A percentile compares a stretch with the other conserved stretches of the same genome.
Evolutionary conservation across 2,113 vertebrate genomes (phyloP).

Genomic region (Xiphophorus couchianus): DNA sequence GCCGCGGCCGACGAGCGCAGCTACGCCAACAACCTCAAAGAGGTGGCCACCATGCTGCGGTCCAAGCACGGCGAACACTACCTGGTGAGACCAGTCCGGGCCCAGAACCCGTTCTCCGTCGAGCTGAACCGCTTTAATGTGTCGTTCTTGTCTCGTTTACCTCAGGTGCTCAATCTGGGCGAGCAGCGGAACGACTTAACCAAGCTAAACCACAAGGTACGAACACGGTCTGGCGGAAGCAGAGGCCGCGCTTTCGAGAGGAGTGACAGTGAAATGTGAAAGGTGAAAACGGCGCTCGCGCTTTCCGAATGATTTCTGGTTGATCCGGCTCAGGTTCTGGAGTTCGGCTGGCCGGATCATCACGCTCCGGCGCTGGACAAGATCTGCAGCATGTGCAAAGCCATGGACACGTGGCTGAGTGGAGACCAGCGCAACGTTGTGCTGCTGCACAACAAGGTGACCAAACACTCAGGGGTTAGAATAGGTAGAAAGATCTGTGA

Average conservation of each 20-base stretch:
- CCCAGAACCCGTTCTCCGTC: neutral
- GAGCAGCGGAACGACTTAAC: constrained; percentile 86
- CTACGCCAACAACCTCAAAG: constrained; percentile 87
- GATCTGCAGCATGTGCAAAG: constrained; percentile 98
- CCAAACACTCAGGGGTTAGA: neutral
- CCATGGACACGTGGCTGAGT: constrained; percentile 95
- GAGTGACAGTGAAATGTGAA: neutral
- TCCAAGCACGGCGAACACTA: constrained; percentile 94
- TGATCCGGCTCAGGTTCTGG: constrained; percentile 84
- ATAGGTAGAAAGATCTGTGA: no score
- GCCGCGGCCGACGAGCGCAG: constrained; percentile 83
- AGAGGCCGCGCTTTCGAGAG: neutral
- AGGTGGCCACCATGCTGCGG: constrained; percentile 94
- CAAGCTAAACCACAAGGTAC: constrained; percentile 91
- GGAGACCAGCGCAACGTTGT: constrained; percentile 88
- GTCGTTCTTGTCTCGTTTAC: neutral
- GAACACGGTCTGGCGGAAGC: neutral
- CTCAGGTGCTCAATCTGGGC: constrained; percentile 93
- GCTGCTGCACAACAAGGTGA: constrained; percentile 95
- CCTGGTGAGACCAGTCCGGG: constrained; percentile 81
- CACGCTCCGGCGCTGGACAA: constrained; percentile 95
- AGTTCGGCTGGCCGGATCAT: constrained; percentile 96
- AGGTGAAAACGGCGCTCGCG: neutral
- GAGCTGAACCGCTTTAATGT: neutral
- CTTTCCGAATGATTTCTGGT: neutral